Base-by-base conservation (phyloP, 2,888 invertebrate species). In the Perizoma affinitatum region DNA sequence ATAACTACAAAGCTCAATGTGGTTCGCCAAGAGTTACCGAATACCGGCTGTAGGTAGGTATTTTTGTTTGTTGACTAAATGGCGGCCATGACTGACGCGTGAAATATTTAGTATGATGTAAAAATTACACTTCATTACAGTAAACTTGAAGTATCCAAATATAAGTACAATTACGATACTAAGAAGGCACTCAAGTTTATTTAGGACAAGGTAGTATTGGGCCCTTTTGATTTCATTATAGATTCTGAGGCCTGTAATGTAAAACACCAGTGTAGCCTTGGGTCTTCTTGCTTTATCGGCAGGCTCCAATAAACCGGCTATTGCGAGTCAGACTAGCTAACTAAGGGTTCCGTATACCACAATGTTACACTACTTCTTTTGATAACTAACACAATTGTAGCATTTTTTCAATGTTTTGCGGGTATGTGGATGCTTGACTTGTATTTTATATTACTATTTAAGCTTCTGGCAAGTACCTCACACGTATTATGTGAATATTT, bases 1-100 rank as follows among this genome's bases (percentile, higher is more conserved):
- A 57, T 52, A 68, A 76, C 78, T 76, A 65, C 77, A 73, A 63
- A 69, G 65, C 67, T 63, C 70, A 65, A 66, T 66, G 63, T 44
- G 60, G 65, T 74, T 72, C 63, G 67, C 57, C 58, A 71, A 73
- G 57, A 54, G 43, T 67, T 53, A 63, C 40, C 45, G 35, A 63
- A 56, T 9, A 54, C 46, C 49, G 34, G 48, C 5, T 41, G 7
- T 9, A 54, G 22, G 22, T 44, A 54, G 10, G 43, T 55, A 45
- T 51, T 54, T 60, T 53, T 46, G 52, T 63, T 65, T 59, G 50
- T 67, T 59, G 43, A 54, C 41, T 63, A 63, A 57, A 47, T 33
- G 10, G 9, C 42, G 59, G 54, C 62, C 53, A 40, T 47, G 51
- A 50, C 38, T 43, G 33, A 64, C 44, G 43, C 48, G 51, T 58